Conservation (phyloP, 2,113 vertebrate genomes). For the Chrysochloris asiatica region DNA sequence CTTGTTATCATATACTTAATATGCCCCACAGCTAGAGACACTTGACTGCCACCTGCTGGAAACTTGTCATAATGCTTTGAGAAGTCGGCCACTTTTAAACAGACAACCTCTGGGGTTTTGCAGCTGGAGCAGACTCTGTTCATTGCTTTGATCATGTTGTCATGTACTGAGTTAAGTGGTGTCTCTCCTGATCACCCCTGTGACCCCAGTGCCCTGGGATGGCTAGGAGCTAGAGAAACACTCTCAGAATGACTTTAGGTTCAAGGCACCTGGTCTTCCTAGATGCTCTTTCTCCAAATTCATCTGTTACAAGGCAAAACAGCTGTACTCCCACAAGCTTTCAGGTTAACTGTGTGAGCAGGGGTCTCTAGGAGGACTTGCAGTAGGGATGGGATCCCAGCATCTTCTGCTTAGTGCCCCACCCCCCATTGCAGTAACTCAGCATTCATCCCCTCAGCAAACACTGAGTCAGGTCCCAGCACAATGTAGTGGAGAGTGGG, state of each 20-base stretch:
- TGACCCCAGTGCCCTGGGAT: neutral
- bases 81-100: neutral
- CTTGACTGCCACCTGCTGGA: slow-evolving; percentile 75
- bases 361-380: neutral
- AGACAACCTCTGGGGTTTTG: too few relatives aligned
- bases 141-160: neutral
- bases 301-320: neutral
- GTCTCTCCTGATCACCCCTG: neutral
- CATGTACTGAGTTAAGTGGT: neutral
- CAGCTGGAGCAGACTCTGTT: neutral
- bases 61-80: neutral
- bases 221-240: neutral
- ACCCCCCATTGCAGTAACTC: neutral
- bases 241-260: neutral
- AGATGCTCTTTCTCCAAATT: neutral
- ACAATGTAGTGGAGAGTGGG: neutral
- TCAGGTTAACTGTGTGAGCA: neutral
- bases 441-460: neutral
- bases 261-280: neutral
- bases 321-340: neutral
- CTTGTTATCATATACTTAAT: neutral
- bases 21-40: neutral
- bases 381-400: neutral
- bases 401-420: neutral
- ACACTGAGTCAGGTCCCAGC: neutral